Percentiles rank a stretch among this genome's conserved stretches.
phyloP scores from a whole-genome alignment of 1,140 invertebrate genomes.

The Tetramorium alpestre region DNA sequence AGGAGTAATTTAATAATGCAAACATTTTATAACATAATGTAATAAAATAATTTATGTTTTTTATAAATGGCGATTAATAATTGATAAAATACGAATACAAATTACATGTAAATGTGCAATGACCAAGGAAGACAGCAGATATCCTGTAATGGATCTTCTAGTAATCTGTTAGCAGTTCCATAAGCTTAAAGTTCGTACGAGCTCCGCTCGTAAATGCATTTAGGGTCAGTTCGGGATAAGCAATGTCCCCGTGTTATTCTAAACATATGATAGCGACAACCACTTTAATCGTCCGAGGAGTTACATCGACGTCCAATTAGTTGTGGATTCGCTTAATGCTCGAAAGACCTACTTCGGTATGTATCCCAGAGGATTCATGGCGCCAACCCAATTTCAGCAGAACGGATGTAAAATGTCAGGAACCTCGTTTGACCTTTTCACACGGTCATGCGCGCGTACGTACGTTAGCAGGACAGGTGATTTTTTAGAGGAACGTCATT shows the following conservation, averaged over 20 bases:
- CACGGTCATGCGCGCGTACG: conserved; percentile 34
- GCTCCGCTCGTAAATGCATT: background rate
- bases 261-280: conserved; percentile 22
- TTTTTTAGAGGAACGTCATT: background rate
- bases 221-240: background rate
- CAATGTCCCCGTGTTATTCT: conserved; percentile 26
- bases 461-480: background rate
- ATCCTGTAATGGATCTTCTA: background rate
- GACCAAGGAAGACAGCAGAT: background rate
- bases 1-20: background rate
- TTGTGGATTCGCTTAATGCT: conserved; percentile 27
- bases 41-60: background rate
- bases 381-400: conserved; percentile 78
- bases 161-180: background rate
- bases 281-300: conserved; percentile 14
- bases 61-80: background rate
- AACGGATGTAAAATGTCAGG: conserved; percentile 69
- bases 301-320: background rate
- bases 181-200: background rate
- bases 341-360: conserved; percentile 54
- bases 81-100: background rate
- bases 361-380: conserved; percentile 69
- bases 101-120: background rate
- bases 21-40: conserved; percentile 1
- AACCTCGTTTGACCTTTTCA: conserved; percentile 54